These are phyloP conservation scores for Synodontis membranacea DNA, from an alignment of 2,113 vertebrate genomes.

Conservation along the genomic window DNA sequence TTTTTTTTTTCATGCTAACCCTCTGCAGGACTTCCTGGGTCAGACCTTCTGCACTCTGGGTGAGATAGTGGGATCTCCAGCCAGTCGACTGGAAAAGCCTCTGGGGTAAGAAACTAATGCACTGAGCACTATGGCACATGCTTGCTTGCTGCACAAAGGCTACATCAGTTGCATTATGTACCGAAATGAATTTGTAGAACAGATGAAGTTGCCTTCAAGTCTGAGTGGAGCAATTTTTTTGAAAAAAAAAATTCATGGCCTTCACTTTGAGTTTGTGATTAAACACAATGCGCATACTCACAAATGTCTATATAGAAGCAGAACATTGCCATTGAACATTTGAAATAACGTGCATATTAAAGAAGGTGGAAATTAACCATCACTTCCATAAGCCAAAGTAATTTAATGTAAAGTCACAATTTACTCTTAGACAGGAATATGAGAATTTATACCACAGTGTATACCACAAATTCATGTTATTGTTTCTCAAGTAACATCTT, in stretches of 20 bases:
- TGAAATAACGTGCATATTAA: neutral
- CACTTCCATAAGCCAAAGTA: neutral
- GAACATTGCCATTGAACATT: neutral
- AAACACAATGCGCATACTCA: neutral
- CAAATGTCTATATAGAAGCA: neutral
- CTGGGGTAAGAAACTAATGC: slow-evolving; percentile 78
- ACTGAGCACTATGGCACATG: slow-evolving; percentile 20
- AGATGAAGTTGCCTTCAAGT: neutral
- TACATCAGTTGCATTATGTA: neutral
- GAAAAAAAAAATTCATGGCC: neutral
- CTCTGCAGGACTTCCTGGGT: slow-evolving; percentile 89
- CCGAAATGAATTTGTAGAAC: slow-evolving; percentile 1
- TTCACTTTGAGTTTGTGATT: slow-evolving; percentile 4
- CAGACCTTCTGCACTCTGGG: slow-evolving; percentile 92
- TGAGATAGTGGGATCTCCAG: slow-evolving; percentile 92
- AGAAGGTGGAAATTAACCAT: neutral
- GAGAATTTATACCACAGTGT: neutral
- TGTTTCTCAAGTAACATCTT: neutral
- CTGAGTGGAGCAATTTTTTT: neutral
- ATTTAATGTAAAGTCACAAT: neutral
- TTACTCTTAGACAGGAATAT: neutral
- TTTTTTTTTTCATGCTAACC: slow-evolving; percentile 45
- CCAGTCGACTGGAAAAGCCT: slow-evolving; percentile 89
- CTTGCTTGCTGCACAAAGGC: slow-evolving; percentile 15
- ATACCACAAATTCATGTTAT: no score